These are phyloP conservation scores for Urocyon cinereoargenteus DNA, from an alignment of 2,797 vertebrate genomes.

Conservation along the genomic window DNA sequence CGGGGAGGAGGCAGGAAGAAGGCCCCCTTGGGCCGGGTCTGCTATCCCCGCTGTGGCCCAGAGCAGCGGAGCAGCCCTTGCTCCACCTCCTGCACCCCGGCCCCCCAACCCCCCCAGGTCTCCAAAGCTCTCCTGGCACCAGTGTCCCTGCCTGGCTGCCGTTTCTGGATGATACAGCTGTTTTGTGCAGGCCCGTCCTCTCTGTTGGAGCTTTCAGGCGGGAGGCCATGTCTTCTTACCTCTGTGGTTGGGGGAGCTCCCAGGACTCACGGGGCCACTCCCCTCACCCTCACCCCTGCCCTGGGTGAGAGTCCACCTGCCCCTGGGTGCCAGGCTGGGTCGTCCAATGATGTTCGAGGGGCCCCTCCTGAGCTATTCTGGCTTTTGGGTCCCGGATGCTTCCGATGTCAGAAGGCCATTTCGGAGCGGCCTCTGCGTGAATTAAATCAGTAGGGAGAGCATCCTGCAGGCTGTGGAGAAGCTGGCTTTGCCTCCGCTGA, in stretches of 20 bases:
- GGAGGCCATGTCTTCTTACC: not conserved
- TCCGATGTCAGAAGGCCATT: not conserved
- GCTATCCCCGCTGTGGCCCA: not conserved
- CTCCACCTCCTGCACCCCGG: not conserved
- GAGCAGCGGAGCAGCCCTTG: fast-evolving
- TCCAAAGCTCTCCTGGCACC: not conserved
- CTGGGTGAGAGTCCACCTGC: not conserved
- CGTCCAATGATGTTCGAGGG: fast-evolving
- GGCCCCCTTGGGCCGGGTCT: not conserved
- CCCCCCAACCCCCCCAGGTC: too few relatives aligned
- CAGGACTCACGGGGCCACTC: not conserved
- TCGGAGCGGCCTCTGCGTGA: not conserved
- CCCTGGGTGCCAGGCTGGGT: not conserved
- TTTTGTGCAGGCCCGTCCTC: not conserved
- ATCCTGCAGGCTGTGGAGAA: not conserved
- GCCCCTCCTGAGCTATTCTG: not conserved
- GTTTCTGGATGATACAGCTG: not conserved
- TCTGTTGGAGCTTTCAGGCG: not conserved
- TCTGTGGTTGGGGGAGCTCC: not conserved
- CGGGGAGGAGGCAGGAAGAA: too few relatives aligned
- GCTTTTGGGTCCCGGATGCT: not conserved
- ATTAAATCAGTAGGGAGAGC: not conserved
- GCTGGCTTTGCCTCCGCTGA: not conserved
- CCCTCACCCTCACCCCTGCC: not conserved
- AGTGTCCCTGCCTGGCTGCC: fast-evolving